A percentile compares a stretch with the other conserved stretches of the same genome.
phyloP scores from a whole-genome alignment of 2,797 vertebrate genomes.

The Pogonophryne albipinna region DNA sequence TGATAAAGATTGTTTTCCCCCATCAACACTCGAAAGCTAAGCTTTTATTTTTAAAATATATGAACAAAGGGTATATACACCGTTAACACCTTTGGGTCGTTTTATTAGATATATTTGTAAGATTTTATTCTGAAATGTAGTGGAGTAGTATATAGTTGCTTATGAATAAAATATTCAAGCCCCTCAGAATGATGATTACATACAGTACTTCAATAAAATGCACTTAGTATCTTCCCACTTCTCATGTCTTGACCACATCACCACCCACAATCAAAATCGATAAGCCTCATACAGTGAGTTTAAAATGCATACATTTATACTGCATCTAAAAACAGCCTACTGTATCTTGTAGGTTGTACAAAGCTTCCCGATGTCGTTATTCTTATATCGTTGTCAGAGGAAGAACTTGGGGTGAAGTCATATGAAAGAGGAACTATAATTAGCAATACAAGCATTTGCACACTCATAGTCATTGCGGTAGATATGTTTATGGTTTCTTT shows the following conservation, averaged over 20 bases:
- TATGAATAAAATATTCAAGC: neutral
- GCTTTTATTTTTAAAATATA: slow-evolving; percentile 27
- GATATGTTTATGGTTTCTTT: slow-evolving; percentile 52
- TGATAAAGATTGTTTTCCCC: slow-evolving; percentile 41
- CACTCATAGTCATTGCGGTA: slow-evolving; percentile 42
- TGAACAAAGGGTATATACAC: too few species aligned
- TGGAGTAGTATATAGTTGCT: neutral
- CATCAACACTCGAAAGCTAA: slow-evolving; percentile 42
- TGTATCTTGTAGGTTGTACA: slow-evolving; percentile 33
- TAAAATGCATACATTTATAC: slow-evolving; percentile 6
- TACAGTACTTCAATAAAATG: neutral
- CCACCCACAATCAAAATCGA: neutral
- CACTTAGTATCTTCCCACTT: neutral
- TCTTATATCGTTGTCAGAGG: slow-evolving; percentile 60
- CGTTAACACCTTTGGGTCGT: neutral
- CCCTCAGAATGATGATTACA: neutral
- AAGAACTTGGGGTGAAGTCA: slow-evolving; percentile 62
- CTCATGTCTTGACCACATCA: neutral
- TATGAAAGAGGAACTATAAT: slow-evolving; percentile 69
- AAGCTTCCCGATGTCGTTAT: slow-evolving; percentile 52
- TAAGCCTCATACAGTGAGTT: neutral
- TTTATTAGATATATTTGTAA: neutral
- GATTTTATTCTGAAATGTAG: neutral
- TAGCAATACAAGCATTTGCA: slow-evolving; percentile 54
- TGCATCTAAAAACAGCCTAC: slow-evolving; percentile 17